Percentiles rank a stretch among this genome's conserved stretches.
These are phyloP conservation scores for Phrynocephalus versicolor DNA, from an alignment of 2,113 vertebrate genomes.

Conservation along the genomic window DNA sequence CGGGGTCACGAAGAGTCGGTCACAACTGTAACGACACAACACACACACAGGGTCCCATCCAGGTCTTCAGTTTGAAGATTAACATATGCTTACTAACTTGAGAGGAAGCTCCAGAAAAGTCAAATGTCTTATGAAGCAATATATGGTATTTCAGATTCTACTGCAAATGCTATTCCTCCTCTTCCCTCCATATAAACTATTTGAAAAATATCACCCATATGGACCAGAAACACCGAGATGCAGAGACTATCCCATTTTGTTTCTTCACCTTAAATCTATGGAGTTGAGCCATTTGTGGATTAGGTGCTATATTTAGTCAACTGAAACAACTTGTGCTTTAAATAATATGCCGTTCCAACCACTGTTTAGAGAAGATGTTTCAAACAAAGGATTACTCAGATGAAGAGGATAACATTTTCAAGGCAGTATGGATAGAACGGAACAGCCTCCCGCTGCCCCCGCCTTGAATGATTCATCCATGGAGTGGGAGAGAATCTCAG, in stretches of 20 bases:
- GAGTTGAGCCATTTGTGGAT: background rate
- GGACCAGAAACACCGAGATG: background rate
- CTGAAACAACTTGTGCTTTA: background rate
- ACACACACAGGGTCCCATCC: too few species aligned
- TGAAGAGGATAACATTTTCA: background rate
- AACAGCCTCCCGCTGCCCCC: background rate
- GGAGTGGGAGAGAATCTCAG: background rate
- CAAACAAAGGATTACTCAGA: conserved; percentile 17
- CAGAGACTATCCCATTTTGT: background rate
- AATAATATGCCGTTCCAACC: background rate
- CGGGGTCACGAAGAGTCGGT: too few species aligned
- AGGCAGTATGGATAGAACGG: conserved; percentile 13
- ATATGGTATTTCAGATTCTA: too few species aligned
- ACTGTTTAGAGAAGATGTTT: background rate
- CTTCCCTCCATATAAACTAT: background rate
- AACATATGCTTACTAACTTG: too few species aligned
- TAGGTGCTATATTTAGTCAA: background rate
- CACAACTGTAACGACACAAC: too few species aligned
- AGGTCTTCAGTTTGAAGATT: too few species aligned
- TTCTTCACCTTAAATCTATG: background rate
- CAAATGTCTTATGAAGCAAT: too few species aligned
- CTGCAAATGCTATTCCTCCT: background rate
- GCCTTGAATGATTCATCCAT: conserved; percentile 11
- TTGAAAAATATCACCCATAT: background rate
- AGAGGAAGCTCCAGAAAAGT: too few species aligned